Evolutionary conservation across 2,888 invertebrate genomes (phyloP), one percentile per base, ranked within the genome.

Genomic region (Lasioglossum malachurum): DNA sequence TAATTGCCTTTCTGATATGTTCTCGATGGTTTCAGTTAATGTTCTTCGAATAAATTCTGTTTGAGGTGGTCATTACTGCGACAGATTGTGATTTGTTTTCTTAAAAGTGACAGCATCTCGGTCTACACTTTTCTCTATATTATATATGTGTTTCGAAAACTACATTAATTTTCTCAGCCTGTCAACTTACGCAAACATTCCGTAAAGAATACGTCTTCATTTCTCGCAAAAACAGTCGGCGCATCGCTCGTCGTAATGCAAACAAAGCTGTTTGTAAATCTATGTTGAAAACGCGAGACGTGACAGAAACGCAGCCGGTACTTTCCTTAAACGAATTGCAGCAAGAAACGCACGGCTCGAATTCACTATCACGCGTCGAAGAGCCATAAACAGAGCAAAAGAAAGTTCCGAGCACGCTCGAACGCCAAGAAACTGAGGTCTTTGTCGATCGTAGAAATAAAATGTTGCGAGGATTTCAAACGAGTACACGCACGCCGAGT

Each of bases 341-440:
- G 35, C 49, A 73, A 72, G 64, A 83, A 82, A 57, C 64, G 83
- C 53, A 76, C 16, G 31, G 49, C 75, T 81, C 46, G 71, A 80
- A 76, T 53, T 76, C 75, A 44, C 74, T 79, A 49, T 83, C 53
- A 73, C 76, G 73, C 82, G 75, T 75, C 69, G 35, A 80, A 75
- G 31, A 60, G 80, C 46, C 27, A 19, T 49, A 53, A 76, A 83
- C 82, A 76, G 82, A 82, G 64, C 49, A 27, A 76, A 16, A 53
- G 72, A 67, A 60, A 46, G 71, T 49, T 69, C 23, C 69, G 69
- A 38, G 19, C 75, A 69, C 72, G 75, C 49, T 53, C 60, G 72
- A 81, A 64, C 46, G 49, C 16, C 31, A 49, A 23, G 53, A 35
- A 35, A 35, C n/a, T 76, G 44, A 14, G 38, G 35, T 60, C 73